Conservation (phyloP, 2,113 vertebrate genomes). For the Trichechus manatus region DNA sequence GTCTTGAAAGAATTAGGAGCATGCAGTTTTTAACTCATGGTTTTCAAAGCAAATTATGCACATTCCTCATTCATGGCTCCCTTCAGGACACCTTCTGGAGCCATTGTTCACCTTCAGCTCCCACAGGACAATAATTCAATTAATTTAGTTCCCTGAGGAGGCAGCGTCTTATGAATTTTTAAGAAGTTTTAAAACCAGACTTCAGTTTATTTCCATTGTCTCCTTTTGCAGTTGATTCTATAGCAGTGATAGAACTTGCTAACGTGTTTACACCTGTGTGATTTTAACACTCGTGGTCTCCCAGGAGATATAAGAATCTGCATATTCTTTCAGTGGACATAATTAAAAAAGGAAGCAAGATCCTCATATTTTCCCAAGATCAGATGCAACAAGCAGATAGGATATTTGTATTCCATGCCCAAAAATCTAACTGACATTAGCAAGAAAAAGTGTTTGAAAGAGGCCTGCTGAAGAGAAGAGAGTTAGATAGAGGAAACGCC, state of each 20-base stretch:
- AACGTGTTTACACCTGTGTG: neutral
- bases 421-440: neutral
- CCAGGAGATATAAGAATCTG: neutral
- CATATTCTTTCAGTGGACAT: neutral
- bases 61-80: neutral
- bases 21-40: slow-evolving; percentile 17
- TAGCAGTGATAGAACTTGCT: neutral
- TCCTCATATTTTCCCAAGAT: neutral
- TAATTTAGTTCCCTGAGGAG: slow-evolving; percentile 33
- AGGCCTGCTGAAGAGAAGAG: neutral
- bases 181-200: neutral
- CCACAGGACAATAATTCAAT: slow-evolving; percentile 45
- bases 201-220: neutral
- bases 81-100: neutral
- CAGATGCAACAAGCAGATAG: neutral
- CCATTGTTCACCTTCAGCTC: neutral
- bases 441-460: slow-evolving; percentile 1
- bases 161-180: slow-evolving; percentile 14
- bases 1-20: slow-evolving; percentile 71
- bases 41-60: slow-evolving; percentile 71
- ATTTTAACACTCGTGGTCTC: neutral
- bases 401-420: neutral
- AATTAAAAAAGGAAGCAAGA: neutral
- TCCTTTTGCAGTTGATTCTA: neutral
- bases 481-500: neutral